Conservation (phyloP, 1,140 invertebrate genomes). For the Diachasmimorpha longicaudata region DNA sequence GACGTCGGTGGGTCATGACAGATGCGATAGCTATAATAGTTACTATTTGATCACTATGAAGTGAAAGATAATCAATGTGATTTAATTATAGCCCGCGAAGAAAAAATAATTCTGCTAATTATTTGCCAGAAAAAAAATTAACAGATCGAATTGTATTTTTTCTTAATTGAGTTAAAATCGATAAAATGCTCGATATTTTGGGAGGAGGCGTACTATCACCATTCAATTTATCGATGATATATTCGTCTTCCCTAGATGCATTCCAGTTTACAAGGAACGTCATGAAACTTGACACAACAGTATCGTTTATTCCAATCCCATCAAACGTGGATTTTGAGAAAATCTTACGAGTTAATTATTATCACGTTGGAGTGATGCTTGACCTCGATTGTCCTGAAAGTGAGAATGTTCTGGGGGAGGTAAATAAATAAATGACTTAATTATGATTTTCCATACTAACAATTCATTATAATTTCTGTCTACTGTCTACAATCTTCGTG, state of each 20-base stretch:
- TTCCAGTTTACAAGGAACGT: slow-evolving; percentile 15
- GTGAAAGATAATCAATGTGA: no score
- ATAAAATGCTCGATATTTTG: no score
- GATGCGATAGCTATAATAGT: background rate
- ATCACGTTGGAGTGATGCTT: slow-evolving; percentile 42
- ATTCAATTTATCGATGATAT: background rate
- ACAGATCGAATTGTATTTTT: no score
- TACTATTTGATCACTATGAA: no score
- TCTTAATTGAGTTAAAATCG: no score
- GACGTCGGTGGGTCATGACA: background rate
- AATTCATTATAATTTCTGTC: no score
- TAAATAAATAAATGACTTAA: background rate
- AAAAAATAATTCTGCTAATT: no score
- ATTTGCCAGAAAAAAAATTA: no score
- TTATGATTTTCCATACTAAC: no score
- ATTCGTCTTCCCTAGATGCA: slow-evolving; percentile 20
- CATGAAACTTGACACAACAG: slow-evolving; percentile 6
- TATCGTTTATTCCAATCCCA: slow-evolving; percentile 29
- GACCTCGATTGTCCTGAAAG: slow-evolving; percentile 42
- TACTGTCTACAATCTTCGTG: background rate
- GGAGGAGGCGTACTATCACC: no score
- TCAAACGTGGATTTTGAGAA: slow-evolving; percentile 28
- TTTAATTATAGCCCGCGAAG: no score
- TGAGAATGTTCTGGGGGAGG: slow-evolving; percentile 18
- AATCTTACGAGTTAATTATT: slow-evolving; percentile 41